Percentiles rank a stretch among this genome's conserved stretches.
phyloP scores from a whole-genome alignment of 2,113 vertebrate genomes.

The Calonectris borealis region DNA sequence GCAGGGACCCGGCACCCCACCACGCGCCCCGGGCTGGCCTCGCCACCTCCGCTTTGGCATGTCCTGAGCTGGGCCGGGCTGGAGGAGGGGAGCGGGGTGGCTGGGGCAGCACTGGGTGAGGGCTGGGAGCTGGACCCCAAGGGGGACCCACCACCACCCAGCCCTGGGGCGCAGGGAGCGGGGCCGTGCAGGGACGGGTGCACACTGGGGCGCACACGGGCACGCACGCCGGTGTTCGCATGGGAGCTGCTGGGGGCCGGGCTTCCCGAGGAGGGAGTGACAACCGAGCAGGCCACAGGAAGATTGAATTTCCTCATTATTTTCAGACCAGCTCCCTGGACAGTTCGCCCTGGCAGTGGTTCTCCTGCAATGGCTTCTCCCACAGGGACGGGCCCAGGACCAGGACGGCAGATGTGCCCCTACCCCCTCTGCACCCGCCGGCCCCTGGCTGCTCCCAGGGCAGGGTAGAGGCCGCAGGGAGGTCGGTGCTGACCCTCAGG shows the following conservation, averaged over 20 bases:
- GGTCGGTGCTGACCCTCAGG: not conserved
- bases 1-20: not conserved
- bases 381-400: not conserved
- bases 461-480: not conserved
- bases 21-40: rapidly evolving
- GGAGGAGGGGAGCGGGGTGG: not conserved
- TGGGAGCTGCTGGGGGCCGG: not conserved
- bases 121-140: not conserved
- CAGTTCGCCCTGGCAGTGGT: not conserved
- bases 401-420: rapidly evolving
- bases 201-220: not conserved
- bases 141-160: not conserved
- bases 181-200: not conserved
- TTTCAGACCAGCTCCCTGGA: not conserved
- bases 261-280: not conserved
- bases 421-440: not conserved
- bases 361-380: not conserved
- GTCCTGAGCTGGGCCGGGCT: not conserved
- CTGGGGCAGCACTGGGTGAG: not conserved
- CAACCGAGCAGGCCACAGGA: not conserved
- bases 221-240: not conserved
- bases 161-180: not conserved
- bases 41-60: rapidly evolving
- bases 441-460: not conserved
- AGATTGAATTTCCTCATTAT: not conserved